Percentiles rank a stretch among this genome's conserved stretches.
Evolutionary conservation across 2,113 vertebrate species (phyloP).

Genomic region (Ursus arctos): DNA sequence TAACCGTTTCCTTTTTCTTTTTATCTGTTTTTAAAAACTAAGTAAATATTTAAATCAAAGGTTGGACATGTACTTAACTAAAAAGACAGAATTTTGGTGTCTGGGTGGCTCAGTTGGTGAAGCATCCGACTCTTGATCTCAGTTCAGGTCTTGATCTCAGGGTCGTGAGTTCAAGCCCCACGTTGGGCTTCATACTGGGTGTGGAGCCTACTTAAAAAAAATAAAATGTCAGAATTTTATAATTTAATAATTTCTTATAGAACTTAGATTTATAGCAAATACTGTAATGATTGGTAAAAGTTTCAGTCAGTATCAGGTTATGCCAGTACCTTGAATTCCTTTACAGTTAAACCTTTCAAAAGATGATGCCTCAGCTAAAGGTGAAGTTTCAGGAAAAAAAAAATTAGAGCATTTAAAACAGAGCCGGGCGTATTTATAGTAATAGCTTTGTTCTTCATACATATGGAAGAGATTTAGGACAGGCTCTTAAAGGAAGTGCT

Average conservation of each 20-base stretch:
- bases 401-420: neutral
- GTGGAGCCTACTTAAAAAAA: neutral
- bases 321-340: conserved; percentile 17
- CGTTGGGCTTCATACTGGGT: neutral
- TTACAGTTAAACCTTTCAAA: neutral
- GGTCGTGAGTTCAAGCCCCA: neutral
- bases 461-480: neutral
- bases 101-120: neutral
- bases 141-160: neutral
- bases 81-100: neutral
- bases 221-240: neutral
- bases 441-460: neutral
- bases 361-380: neutral
- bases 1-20: neutral
- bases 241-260: neutral
- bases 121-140: neutral
- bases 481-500: neutral
- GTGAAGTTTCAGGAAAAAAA: neutral
- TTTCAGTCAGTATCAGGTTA: neutral
- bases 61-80: neutral
- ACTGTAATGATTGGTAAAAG: conserved; percentile 7
- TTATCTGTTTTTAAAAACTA: neutral
- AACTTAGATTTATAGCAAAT: neutral
- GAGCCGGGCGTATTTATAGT: neutral
- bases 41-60: conserved; percentile 31